Evolutionary conservation across 2,888 invertebrate genomes (phyloP).

Genomic region (Heteromyza rotundicornis): DNA sequence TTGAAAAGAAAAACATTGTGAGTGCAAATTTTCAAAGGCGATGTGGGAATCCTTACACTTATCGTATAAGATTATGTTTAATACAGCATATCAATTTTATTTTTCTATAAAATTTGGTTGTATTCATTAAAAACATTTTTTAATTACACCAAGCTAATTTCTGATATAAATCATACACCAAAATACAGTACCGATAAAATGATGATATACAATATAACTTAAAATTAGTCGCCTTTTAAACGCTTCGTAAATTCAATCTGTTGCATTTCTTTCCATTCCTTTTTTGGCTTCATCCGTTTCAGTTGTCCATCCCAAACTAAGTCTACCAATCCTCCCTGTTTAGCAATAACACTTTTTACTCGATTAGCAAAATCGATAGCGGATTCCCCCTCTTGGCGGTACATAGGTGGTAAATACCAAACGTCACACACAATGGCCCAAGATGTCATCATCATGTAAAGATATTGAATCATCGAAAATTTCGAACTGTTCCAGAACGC

Average conservation of each 20-base stretch:
- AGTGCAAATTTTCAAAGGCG: too few relatives aligned
- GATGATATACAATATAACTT: background rate
- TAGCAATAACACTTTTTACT: conserved; percentile 93
- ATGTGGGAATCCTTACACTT: too few relatives aligned
- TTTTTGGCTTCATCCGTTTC: conserved; percentile 93
- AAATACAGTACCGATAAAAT: too few relatives aligned
- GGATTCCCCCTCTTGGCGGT: conserved; percentile 76
- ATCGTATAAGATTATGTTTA: too few relatives aligned
- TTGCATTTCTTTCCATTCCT: conserved; percentile 91
- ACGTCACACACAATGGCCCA: conserved; percentile 99
- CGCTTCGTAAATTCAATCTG: conserved; percentile 93
- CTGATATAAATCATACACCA: too few relatives aligned
- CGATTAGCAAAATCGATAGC: conserved; percentile 96
- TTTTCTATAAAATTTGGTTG: too few relatives aligned
- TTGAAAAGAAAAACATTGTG: too few relatives aligned
- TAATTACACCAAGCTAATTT: too few relatives aligned
- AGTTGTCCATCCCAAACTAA: conserved; percentile 98
- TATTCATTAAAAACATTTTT: too few relatives aligned
- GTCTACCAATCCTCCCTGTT: conserved; percentile 95
- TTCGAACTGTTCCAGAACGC: conserved; percentile 99
- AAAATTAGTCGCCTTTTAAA: conserved; percentile 74
- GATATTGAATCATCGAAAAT: conserved; percentile 89
- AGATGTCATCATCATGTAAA: conserved; percentile 98
- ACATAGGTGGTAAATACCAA: conserved; percentile 97
- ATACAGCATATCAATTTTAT: too few relatives aligned